Evolutionary conservation across 1,140 invertebrate genomes (phyloP).

Genomic region (Apis mellifera): DNA sequence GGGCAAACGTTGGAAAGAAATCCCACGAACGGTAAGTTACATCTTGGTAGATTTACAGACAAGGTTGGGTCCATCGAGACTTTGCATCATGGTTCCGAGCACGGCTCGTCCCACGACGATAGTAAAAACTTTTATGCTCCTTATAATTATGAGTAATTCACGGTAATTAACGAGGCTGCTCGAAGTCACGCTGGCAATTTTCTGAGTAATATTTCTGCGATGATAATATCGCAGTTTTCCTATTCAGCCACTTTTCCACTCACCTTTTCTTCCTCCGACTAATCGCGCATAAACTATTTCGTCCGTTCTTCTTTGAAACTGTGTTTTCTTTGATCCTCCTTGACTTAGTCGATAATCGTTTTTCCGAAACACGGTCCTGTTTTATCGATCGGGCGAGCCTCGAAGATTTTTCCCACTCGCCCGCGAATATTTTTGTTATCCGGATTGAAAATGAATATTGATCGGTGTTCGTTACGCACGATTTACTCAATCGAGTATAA

Average conservation of each 20-base stretch:
- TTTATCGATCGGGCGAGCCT: too few relatives aligned
- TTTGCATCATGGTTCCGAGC: slow-evolving; percentile 76
- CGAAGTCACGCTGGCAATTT: slow-evolving; percentile 81
- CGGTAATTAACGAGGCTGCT: slow-evolving; percentile 82
- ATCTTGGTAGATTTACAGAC: slow-evolving; percentile 77
- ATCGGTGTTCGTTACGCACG: too few relatives aligned
- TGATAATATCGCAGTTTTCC: slow-evolving; percentile 79
- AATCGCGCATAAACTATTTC: slow-evolving; percentile 3
- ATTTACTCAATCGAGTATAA: too few relatives aligned
- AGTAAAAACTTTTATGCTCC: slow-evolving; percentile 82
- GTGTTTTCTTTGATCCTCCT: too few relatives aligned
- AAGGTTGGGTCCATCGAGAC: slow-evolving; percentile 76
- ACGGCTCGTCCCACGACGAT: slow-evolving; percentile 79
- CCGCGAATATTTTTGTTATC: too few relatives aligned
- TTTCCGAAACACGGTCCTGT: too few relatives aligned
- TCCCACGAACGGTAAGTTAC: slow-evolving; percentile 62
- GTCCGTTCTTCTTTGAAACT: not conserved
- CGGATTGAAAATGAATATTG: too few relatives aligned
- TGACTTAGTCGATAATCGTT: too few relatives aligned
- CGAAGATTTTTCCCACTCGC: too few relatives aligned
- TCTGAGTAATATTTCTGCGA: slow-evolving; percentile 81
- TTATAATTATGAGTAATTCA: slow-evolving; percentile 82
- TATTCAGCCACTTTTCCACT: slow-evolving; percentile 50
- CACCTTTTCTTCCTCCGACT: slow-evolving; percentile 21
- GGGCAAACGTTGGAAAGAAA: not conserved